Base-by-base conservation (phyloP, 2,888 invertebrate genomes). In the Parasteatoda lunata region DNA sequence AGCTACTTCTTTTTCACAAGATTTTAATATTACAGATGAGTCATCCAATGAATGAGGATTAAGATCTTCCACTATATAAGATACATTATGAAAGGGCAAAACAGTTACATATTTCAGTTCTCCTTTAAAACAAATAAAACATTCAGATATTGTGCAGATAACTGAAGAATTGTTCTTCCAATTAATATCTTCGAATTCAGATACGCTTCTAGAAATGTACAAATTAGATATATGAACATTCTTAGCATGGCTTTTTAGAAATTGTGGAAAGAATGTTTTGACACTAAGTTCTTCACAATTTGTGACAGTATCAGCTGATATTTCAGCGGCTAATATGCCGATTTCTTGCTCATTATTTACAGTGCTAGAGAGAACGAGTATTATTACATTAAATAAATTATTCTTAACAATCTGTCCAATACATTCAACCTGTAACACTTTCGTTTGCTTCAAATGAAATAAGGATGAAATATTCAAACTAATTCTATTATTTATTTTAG, bases 111-210 rank as follows among this genome's bases (percentile, higher is more conserved):
- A 70, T 47, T 77, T 51, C 65, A 83, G 70, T 45, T 49, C 48
- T 13, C 77, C 77, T 70, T 71, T 77, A 45, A 5, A 45, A 47
- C 70, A 83, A 6, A 83, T 15, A 13, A 77, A n/a, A 13, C 48
- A 77, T 30, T 77, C 47, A 48, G 59, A 15, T 15, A 9, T 7
- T 3, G 77, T 77, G 5, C 47, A 64, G 9, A 83, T 9, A 65
- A 69, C 54, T 30, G 76, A 8, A 70, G 5, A 45, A 59, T 83
- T 83, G 47, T 48, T 13, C 15, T 64, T 77, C 77, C 76, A 83
- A 15, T 49, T 54, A 11, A 75, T 49, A 15, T 66, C 66, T 11
- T 47, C 9, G 7, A 73, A 9, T 51, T 47, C 47, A 8, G 30
- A 47, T 45, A 54, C 48, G 13, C 45, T 15, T 11, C 9, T 7